Percentiles rank a stretch among this genome's conserved stretches.
Evolutionary conservation across 2,888 invertebrate genomes (phyloP).

Genomic region (Noctua comes): DNA sequence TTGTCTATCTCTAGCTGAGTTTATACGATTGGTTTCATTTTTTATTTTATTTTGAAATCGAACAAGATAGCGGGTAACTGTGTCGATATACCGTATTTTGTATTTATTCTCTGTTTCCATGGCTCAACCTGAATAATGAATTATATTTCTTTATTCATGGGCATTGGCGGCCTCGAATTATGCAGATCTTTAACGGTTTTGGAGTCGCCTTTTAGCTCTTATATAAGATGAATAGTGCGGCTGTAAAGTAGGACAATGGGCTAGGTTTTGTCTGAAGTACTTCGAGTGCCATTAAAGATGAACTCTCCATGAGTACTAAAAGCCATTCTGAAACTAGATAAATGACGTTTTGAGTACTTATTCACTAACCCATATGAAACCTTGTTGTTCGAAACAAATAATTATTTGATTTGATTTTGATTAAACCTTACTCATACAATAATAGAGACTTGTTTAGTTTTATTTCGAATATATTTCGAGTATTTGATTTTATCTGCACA

Average conservation of each 20-base stretch:
- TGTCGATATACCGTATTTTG: conserved; percentile 72
- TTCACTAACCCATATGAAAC: too few species aligned
- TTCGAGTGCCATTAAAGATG: not conserved
- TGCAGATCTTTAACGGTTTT: conserved; percentile 65
- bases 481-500: not conserved
- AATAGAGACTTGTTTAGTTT: not conserved
- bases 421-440: not conserved
- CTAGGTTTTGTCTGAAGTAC: conserved; percentile 14
- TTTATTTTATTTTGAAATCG: conserved; percentile 24
- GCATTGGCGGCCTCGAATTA: conserved; percentile 61
- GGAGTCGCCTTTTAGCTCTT: conserved; percentile 42
- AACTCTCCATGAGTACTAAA: not conserved
- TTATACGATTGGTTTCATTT: not conserved
- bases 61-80: conserved; percentile 55
- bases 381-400: too few species aligned
- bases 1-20: not conserved
- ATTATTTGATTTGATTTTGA: too few species aligned
- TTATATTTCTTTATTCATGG: conserved; percentile 70
- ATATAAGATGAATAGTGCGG: conserved; percentile 42
- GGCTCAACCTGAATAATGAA: conserved; percentile 68
- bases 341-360: not conserved
- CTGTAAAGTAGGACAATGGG: conserved; percentile 32
- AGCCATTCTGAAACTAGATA: not conserved
- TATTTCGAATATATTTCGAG: not conserved
- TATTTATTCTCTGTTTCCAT: conserved; percentile 61